Evolutionary conservation across 2,797 vertebrate species (phyloP).

Genomic region (Rhincodon typus): DNA sequence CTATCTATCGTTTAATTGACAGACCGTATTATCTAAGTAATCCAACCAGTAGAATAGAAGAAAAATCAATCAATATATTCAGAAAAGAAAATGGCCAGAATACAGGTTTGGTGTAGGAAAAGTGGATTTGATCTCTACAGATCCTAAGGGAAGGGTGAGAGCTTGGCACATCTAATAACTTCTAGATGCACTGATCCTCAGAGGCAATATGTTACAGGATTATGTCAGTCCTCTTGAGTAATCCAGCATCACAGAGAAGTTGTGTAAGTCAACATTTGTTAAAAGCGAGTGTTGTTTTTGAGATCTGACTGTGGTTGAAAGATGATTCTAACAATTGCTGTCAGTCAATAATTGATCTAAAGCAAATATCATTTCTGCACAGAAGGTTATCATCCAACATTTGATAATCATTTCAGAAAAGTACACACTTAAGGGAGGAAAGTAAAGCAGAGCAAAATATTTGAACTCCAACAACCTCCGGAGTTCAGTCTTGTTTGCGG

Average conservation of each 20-base stretch:
- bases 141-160: neutral
- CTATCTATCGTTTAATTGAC: neutral
- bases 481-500: neutral
- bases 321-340: conserved; percentile 14
- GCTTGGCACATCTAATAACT: neutral
- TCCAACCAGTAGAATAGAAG: neutral
- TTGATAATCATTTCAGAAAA: neutral
- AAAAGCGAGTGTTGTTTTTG: neutral
- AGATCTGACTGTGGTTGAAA: neutral
- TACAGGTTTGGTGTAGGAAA: neutral
- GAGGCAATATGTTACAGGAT: neutral
- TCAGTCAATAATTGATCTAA: conserved; percentile 11
- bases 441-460: neutral
- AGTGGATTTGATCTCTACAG: neutral
- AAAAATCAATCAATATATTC: neutral
- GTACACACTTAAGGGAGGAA: neutral
- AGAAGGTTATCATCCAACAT: neutral
- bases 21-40: neutral
- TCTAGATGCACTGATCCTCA: neutral
- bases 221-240: neutral
- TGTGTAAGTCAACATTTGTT: neutral
- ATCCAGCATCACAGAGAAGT: conserved; percentile 2
- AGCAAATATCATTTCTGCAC: neutral
- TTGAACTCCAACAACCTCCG: neutral
- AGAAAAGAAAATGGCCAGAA: neutral